Percentiles rank a stretch among this genome's conserved stretches.
These are phyloP conservation scores for Maniola hyperantus DNA, from an alignment of 2,888 invertebrate genomes.

Conservation along the genomic window DNA sequence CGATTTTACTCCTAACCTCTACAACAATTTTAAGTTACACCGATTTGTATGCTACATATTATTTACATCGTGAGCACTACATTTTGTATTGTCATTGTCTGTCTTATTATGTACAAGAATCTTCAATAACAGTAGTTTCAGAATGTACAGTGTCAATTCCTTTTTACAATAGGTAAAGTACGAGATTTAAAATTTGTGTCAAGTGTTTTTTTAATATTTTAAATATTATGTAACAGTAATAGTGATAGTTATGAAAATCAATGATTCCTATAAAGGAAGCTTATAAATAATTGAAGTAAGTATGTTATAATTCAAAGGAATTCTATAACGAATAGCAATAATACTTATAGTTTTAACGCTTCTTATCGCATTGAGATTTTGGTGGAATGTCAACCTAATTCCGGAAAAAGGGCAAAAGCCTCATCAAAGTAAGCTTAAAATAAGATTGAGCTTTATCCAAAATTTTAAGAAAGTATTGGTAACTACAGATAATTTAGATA, in stretches of 20 bases:
- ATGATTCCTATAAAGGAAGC: too few relatives aligned
- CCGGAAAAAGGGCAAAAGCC: background rate
- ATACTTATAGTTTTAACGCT: background rate
- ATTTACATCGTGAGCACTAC: slow-evolving; percentile 70
- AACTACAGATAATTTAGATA: too few relatives aligned
- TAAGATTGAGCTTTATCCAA: too few relatives aligned
- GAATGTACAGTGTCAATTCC: slow-evolving; percentile 19
- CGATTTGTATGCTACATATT: slow-evolving; percentile 38
- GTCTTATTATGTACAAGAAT: slow-evolving; percentile 34
- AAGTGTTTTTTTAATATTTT: background rate
- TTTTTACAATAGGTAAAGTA: background rate
- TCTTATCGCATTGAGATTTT: background rate
- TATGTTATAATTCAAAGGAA: too few relatives aligned
- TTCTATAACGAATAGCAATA: too few relatives aligned
- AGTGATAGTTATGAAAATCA: background rate
- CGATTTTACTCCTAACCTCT: slow-evolving; percentile 23
- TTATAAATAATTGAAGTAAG: too few relatives aligned
- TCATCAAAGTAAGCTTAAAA: background rate
- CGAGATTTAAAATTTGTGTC: background rate
- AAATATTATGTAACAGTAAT: background rate
- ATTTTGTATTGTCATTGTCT: slow-evolving; percentile 67
- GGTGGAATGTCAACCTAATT: background rate
- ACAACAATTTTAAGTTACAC: slow-evolving; percentile 9
- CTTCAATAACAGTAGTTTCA: slow-evolving; percentile 3
- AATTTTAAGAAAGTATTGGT: too few relatives aligned